These are phyloP conservation scores for Apodemia hepburni DNA, from an alignment of 2,888 invertebrate species.

Conservation along the genomic window DNA sequence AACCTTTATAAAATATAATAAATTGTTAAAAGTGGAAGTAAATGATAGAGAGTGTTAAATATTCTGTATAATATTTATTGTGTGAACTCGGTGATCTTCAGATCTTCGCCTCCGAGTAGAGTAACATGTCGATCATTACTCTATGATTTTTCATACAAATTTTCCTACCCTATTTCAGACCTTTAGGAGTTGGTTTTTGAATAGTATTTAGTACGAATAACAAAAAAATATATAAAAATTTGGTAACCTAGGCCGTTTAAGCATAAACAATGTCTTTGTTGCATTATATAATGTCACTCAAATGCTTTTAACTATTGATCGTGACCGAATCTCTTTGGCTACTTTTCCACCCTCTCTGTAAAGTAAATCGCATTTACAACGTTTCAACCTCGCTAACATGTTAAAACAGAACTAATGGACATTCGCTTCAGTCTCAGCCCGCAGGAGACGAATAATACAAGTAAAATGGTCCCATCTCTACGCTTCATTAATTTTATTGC, in stretches of 20 bases:
- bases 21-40: too few species aligned
- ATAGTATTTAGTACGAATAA: background rate
- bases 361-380: constrained; percentile 79
- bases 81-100: too few species aligned
- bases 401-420: constrained; percentile 81
- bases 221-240: background rate
- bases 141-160: too few species aligned
- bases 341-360: constrained; percentile 74
- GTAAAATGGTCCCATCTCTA: constrained; percentile 80
- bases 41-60: too few species aligned
- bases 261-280: constrained; percentile 13
- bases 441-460: constrained; percentile 80
- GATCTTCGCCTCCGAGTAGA: too few species aligned
- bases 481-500: constrained; percentile 80
- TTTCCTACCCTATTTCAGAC: too few species aligned
- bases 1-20: too few species aligned
- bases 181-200: too few species aligned
- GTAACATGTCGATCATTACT: too few species aligned
- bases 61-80: too few species aligned
- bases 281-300: constrained; percentile 43
- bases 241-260: background rate
- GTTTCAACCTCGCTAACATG: constrained; percentile 80
- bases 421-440: constrained; percentile 78
- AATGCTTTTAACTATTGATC: constrained; percentile 64
- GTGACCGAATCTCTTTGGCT: constrained; percentile 61